Base-by-base conservation (phyloP, 2,113 vertebrate species). In the Hemiprocne comata region DNA sequence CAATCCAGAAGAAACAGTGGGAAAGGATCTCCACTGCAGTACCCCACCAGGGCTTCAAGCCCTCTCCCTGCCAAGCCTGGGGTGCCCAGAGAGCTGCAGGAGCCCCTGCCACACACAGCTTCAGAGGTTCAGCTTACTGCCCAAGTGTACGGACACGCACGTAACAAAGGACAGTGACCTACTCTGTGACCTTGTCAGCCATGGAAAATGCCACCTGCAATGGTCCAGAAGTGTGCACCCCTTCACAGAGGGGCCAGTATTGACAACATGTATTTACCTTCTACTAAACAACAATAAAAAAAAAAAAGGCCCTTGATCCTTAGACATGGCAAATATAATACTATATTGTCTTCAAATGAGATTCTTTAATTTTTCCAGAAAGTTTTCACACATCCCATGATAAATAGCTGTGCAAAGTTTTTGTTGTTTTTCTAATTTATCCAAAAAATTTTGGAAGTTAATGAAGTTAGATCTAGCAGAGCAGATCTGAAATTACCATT, bases 101-200 rank as follows among this genome's bases (percentile, higher is more conserved):
- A 84, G 12, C 4, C 6, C 44, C 9, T 2, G 11, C 17, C 13
- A 0, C 9, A 12, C 11, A 17, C 6, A 34, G 9, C 75, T 66
- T n/a, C 74, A 55, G 34, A 34, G 40, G 26, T 34, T 15, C n/a
- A 26, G n/a, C 46, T 44, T 66, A n/a, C 10, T 24, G 50, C 53
- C 28, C 24, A 36, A 28, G 57, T 1, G 6, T 33, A 24, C 0
- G 2, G 55, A 57, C 14, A 33, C 0, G 15, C 11, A 40, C 1
- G 1, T 20, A 20, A 34, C 19, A 10, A 21, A 42, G 3, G 33
- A n/a, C 29, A 18, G 9, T 16, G 24, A 33, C n/a, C 25, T 58
- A 13, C 42, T 14, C 42, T 31, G 44, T 33, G 42, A 44, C 14
- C n/a, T 34, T 60, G 24, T n/a, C 60, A 38, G 31, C 28, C 55